Conservation (phyloP, 2,113 vertebrate species). For the Pollimyrus isidori region DNA sequence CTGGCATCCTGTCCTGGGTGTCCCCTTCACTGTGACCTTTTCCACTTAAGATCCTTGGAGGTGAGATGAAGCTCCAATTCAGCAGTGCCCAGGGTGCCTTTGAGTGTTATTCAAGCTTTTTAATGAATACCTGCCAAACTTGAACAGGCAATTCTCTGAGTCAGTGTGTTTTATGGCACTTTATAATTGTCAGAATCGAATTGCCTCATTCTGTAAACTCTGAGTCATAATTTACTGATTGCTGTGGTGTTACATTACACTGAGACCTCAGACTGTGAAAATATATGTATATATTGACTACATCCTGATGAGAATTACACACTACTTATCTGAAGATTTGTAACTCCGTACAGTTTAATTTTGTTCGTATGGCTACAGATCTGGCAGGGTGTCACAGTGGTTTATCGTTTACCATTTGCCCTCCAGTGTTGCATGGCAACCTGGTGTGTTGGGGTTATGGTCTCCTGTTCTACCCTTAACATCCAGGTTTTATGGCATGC, state of each 20-base stretch:
- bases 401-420: background rate
- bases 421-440: background rate
- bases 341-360: background rate
- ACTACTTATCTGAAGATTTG: background rate
- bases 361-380: background rate
- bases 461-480: background rate
- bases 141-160: background rate
- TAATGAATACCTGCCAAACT: background rate
- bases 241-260: background rate
- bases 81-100: background rate
- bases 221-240: background rate
- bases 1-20: background rate
- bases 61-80: background rate
- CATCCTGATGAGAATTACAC: background rate
- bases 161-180: background rate
- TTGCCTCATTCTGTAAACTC: background rate
- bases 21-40: background rate
- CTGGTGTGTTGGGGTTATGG: background rate
- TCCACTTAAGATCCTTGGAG: background rate
- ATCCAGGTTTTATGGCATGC: background rate
- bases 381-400: background rate
- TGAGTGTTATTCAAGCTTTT: background rate
- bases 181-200: background rate
- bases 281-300: background rate
- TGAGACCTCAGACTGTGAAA: background rate